Percentiles rank a stretch among this genome's conserved stretches.
Evolutionary conservation across 2,888 invertebrate species (phyloP).

Genomic region (Aricia artaxerxes): DNA sequence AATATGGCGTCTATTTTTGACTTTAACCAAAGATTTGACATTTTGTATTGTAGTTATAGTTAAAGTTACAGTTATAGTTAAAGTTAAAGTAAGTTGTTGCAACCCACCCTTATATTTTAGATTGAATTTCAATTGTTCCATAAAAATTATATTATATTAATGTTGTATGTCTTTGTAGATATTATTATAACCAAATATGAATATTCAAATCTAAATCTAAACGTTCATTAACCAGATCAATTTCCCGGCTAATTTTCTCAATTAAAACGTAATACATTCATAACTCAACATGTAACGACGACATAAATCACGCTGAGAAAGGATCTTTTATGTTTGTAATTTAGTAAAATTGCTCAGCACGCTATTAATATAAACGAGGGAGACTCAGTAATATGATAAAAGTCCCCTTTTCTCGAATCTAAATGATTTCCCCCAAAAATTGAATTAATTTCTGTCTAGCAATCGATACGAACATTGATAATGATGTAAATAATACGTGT

Average conservation of each 20-base stretch:
- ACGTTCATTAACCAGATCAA: constrained; percentile 7
- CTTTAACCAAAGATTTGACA: no score
- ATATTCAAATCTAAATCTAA: constrained; percentile 11
- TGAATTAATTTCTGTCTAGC: constrained; percentile 71
- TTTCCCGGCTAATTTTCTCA: constrained; percentile 26
- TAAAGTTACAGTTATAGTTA: no score
- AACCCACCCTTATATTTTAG: no score
- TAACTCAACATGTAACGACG: constrained; percentile 31
- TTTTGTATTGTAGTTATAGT: no score
- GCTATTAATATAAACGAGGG: constrained; percentile 67
- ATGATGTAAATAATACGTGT: constrained; percentile 44
- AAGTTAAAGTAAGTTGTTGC: no score
- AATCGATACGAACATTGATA: constrained; percentile 63
- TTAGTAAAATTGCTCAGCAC: constrained; percentile 58
- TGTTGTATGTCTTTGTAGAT: not conserved
- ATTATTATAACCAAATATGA: not conserved
- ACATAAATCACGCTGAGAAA: constrained; percentile 29
- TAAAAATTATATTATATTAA: not conserved
- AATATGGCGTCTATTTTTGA: no score
- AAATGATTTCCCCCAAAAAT: constrained; percentile 62
- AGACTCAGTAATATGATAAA: constrained; percentile 74
- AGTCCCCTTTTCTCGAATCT: constrained; percentile 48
- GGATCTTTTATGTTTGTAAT: constrained; percentile 50
- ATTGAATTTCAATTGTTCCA: not conserved
- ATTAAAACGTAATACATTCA: constrained; percentile 30